A percentile compares a stretch with the other conserved stretches of the same genome.
These are phyloP conservation scores for Erethizon dorsatum DNA, from an alignment of 2,797 vertebrate genomes.

Conservation along the genomic window DNA sequence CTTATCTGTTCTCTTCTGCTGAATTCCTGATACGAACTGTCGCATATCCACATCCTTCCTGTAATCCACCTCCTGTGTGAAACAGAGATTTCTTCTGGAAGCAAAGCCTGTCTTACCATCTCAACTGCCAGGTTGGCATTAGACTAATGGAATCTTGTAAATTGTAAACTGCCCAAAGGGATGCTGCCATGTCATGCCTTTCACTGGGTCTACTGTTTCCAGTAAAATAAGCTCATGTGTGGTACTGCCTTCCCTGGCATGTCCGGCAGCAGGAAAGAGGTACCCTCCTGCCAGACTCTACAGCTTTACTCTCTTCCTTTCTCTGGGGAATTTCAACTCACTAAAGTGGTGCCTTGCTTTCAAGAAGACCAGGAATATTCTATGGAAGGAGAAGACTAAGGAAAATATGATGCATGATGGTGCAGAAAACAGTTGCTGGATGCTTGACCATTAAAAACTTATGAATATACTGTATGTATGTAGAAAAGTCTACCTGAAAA, in stretches of 20 bases:
- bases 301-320: background rate
- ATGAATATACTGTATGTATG: background rate
- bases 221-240: constrained; percentile 44
- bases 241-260: constrained; percentile 51
- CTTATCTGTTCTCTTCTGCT: constrained; percentile 78
- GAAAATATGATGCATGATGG: background rate
- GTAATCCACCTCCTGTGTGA: constrained; percentile 85
- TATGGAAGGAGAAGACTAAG: background rate
- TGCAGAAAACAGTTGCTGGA: background rate
- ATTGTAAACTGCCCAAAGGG: constrained; percentile 1
- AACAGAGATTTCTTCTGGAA: constrained; percentile 82
- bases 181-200: background rate
- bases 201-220: constrained; percentile 3
- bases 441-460: background rate
- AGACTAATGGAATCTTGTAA: constrained; percentile 73
- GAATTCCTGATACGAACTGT: constrained; percentile 85
- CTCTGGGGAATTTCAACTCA: constrained; percentile 19
- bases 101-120: background rate
- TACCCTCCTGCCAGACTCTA: background rate
- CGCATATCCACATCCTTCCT: constrained; percentile 88
- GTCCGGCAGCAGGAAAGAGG: constrained; percentile 71
- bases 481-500: background rate
- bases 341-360: background rate
- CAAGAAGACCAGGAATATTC: background rate
- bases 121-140: constrained; percentile 75